Base-by-base conservation (phyloP, 2,888 invertebrate species). In the Rotaria macrura region DNA sequence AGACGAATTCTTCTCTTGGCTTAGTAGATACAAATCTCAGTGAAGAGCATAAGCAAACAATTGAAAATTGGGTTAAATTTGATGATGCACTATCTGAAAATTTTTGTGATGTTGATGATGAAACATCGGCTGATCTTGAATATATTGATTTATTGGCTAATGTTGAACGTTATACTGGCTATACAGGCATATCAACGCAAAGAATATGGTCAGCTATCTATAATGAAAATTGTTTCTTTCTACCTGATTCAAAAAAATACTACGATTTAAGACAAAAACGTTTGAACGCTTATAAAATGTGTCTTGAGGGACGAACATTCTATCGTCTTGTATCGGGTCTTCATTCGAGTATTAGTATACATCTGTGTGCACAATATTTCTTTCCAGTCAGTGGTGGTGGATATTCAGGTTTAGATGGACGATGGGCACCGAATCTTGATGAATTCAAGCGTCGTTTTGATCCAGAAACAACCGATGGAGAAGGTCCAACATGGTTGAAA, bases 121-220 rank as follows among this genome's bases (percentile, higher is more conserved):
- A 86, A 57, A 84, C 84, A 49, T n/a, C 54, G 12, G 9, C 90
- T 38, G 92, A 94, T 17, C 88, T 91, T 87, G 95, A 96, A 90
- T 99, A 97, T 92, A 96, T 99, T 0, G 97, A 99, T 91, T 92
- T 99, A 85, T 92, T 95, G 84, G 91, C 96, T 47, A 99, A 99
- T 92, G 98, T 98, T 25, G 99, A 99, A 92, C 92, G 97, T 87
- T 99, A 95, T 91, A 99, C 99, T 0, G 98, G 98, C 0, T 99
- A 99, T 90, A 94, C 94, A 89, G 99, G 99, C 0, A 93, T 94
- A 74, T 96, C 96, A 7, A 96, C 99, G 0, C 95, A 95, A 89
- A 93, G 96, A 88, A 95, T 99, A 87, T 99, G 99, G 99, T 93
- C 94, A 87, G 95, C 94, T 88, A 98, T 99, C 89, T 99, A 99